These are phyloP conservation scores for Cantharis nigra DNA, from an alignment of 2,888 invertebrate species.

Conservation along the genomic window DNA sequence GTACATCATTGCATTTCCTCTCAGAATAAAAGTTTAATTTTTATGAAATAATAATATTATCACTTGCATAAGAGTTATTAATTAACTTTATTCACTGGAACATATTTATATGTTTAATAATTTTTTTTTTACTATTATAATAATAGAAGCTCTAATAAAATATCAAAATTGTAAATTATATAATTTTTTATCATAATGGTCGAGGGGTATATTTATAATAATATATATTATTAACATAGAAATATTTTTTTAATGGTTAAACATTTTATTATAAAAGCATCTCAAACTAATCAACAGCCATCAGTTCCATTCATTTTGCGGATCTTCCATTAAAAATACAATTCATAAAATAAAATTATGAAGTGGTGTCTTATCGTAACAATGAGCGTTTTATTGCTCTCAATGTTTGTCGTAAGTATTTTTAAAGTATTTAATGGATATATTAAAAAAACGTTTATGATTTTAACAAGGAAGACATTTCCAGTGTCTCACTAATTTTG, in stretches of 20 bases:
- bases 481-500: too few relatives aligned
- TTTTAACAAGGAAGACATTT: too few relatives aligned
- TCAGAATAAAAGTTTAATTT: too few relatives aligned
- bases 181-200: too few relatives aligned
- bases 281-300: background rate
- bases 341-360: background rate
- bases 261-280: background rate
- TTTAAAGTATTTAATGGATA: background rate
- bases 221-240: too few relatives aligned
- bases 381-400: background rate
- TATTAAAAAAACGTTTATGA: background rate
- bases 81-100: background rate
- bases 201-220: too few relatives aligned
- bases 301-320: background rate
- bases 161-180: too few relatives aligned
- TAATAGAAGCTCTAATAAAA: background rate
- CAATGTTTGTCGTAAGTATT: background rate
- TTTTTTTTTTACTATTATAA: background rate
- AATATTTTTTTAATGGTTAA: too few relatives aligned
- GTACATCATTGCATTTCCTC: too few relatives aligned
- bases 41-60: too few relatives aligned
- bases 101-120: background rate
- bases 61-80: background rate
- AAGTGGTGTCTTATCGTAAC: background rate
- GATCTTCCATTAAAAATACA: background rate